phyloP scores from a whole-genome alignment of 2,797 vertebrate genomes.

The Liparis tanakae region DNA sequence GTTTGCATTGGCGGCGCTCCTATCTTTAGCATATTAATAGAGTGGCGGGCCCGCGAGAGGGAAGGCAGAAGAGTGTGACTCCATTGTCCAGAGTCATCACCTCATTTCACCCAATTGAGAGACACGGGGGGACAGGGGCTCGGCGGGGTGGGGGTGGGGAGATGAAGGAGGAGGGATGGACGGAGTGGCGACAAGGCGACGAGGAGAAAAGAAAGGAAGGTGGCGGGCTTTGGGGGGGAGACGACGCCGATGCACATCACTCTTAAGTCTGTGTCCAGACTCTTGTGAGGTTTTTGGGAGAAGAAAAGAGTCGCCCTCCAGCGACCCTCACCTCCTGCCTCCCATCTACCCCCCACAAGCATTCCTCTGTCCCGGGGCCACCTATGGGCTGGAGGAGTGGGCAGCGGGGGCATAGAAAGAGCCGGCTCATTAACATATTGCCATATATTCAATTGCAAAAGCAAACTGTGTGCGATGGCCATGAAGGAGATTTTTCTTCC shows the following conservation, averaged over 20 bases:
- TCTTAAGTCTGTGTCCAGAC: slow-evolving; percentile 86
- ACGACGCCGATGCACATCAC: slow-evolving; percentile 83
- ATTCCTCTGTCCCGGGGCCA: slow-evolving; percentile 87
- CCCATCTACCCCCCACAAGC: slow-evolving; percentile 57
- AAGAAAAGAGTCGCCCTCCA: slow-evolving; percentile 80
- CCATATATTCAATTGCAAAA: slow-evolving; percentile 90
- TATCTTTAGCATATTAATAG: slow-evolving; percentile 90
- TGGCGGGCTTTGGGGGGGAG: slow-evolving; percentile 57
- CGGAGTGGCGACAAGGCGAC: slow-evolving; percentile 56
- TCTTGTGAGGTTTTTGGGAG: slow-evolving; percentile 81
- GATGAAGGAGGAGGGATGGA: slow-evolving; percentile 72
- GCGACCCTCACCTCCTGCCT: slow-evolving; percentile 70
- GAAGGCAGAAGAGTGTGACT: slow-evolving; percentile 87
- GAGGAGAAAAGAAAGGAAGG: slow-evolving; percentile 60
- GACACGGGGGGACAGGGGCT: slow-evolving; percentile 56
- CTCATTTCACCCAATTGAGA: slow-evolving; percentile 89
- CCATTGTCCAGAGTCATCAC: slow-evolving; percentile 89
- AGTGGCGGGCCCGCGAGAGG: slow-evolving; percentile 84
- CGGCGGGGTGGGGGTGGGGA: slow-evolving; percentile 32
- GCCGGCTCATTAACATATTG: slow-evolving; percentile 87
- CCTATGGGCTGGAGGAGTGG: slow-evolving; percentile 85
- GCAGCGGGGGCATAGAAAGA: slow-evolving; percentile 77
- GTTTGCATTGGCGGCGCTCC: slow-evolving; percentile 83
- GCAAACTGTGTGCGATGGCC: slow-evolving; percentile 85
- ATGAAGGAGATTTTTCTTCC: slow-evolving; percentile 81